Conservation (phyloP, 2,797 vertebrate genomes). For the Perdix hodgsoniae region DNA sequence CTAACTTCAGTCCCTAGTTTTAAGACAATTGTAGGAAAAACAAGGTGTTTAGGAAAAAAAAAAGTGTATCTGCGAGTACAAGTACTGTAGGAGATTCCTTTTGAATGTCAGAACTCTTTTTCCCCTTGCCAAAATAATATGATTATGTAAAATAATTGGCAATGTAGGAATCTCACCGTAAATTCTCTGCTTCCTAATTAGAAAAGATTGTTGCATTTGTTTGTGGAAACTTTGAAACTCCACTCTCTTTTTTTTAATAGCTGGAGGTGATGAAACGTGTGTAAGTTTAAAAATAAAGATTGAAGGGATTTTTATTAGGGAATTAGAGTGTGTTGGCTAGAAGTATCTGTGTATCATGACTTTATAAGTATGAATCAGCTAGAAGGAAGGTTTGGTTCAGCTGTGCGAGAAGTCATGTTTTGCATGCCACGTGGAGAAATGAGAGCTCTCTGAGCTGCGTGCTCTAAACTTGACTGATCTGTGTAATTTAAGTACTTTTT, state of each 20-base stretch:
- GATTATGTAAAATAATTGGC: constrained; percentile 38
- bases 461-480: constrained; percentile 56
- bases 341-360: not conserved
- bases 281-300: not conserved
- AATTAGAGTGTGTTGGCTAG: constrained; percentile 48
- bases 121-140: constrained; percentile 32
- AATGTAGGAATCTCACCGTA: not conserved
- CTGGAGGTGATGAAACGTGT: constrained; percentile 55
- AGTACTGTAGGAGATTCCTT: constrained; percentile 31
- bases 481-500: constrained; percentile 44
- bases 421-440: constrained; percentile 21
- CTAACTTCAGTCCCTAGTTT: not conserved
- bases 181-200: constrained; percentile 53
- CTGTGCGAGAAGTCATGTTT: constrained; percentile 30
- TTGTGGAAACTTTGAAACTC: constrained; percentile 57
- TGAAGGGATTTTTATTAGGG: not conserved
- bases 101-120: constrained; percentile 45
- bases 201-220: constrained; percentile 24
- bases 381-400: constrained; percentile 15
- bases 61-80: not conserved
- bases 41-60: not conserved
- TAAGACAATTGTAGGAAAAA: not conserved
- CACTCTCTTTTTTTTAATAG: constrained; percentile 51
- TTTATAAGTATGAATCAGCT: constrained; percentile 55
- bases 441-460: not conserved